Evolutionary conservation across 53 echinoderm and acorn worm species (phyloP), one percentile per base, ranked within the genome.

Genomic region (Echinarachnius parma): DNA sequence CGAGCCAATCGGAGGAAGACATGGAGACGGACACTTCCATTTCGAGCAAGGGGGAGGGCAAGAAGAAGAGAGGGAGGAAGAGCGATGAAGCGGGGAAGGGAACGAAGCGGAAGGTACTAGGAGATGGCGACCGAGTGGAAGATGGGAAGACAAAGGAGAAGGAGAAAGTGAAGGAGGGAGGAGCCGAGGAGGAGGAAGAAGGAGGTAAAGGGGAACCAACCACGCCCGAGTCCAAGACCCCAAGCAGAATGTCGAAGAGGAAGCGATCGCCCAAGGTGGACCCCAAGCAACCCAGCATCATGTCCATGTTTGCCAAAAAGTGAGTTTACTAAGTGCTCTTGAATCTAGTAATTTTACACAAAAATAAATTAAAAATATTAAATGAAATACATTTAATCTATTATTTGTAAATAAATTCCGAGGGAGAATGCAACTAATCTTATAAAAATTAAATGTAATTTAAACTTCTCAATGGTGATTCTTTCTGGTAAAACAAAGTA

Each of bases 271-370:
- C 84, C 15, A 87, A 95, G 66, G 68, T 67, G 5, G 96, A 95
- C 64, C 75, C 90, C 2, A 95, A 87, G 52, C 96, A 95, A 46
- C 90, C 85, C 30, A 87, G 87, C 52, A 91, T 95, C 32, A 62
- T 91, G 13, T 86, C 78, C 56, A 95, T 95, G 96, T 95, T 95
- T 62, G 28, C 91, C 15, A 95, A 87, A 62, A 53, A 83, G 96
- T 95, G 69, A 84, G 92, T 77, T n/a, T n/a, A n/a, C n/a, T n/a
- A n/a, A n/a, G n/a, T n/a, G n/a, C n/a, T n/a, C n/a, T n/a, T n/a
- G n/a, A n/a, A n/a, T n/a, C n/a, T n/a, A n/a, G n/a, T n/a, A n/a
- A n/a, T n/a, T n/a, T n/a, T n/a, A n/a, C n/a, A n/a, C n/a, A n/a
- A n/a, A n/a, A n/a, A n/a, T n/a, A n/a, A n/a, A n/a, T n/a, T n/a